phyloP scores from a whole-genome alignment of 1,140 invertebrate species.

The Thaumetopoea pityocampa region DNA sequence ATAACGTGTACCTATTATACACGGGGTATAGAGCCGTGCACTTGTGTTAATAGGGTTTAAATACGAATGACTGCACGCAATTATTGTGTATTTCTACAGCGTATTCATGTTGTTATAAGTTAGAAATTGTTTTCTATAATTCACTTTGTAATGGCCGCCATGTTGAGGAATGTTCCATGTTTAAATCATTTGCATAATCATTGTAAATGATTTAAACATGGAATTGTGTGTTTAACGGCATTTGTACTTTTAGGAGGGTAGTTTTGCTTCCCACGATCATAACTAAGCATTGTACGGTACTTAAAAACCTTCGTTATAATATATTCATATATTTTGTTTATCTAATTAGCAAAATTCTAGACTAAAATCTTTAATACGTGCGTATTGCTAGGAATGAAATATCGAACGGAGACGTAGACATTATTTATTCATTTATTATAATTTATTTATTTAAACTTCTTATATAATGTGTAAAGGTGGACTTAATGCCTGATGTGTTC shows the following conservation, averaged over 20 bases:
- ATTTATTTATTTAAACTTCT: no score
- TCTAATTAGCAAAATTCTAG: no score
- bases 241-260: neutral
- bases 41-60: neutral
- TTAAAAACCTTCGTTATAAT: no score
- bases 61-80: neutral
- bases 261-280: neutral
- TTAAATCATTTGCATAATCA: conserved; percentile 10
- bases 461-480: no score
- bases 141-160: conserved; percentile 5
- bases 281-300: no score
- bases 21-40: neutral
- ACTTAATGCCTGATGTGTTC: no score
- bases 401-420: no score
- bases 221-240: conserved; percentile 1
- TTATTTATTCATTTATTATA: no score
- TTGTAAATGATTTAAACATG: conserved; percentile 7
- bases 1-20: no score
- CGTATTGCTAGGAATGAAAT: no score
- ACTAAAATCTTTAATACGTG: no score
- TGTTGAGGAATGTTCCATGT: conserved; percentile 6
- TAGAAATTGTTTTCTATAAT: conserved; percentile 15
- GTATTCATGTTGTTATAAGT: conserved; percentile 12
- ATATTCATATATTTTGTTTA: no score
- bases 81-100: conserved; percentile 1